phyloP scores from a whole-genome alignment of 2,888 invertebrate genomes.

The Papilio demoleus region DNA sequence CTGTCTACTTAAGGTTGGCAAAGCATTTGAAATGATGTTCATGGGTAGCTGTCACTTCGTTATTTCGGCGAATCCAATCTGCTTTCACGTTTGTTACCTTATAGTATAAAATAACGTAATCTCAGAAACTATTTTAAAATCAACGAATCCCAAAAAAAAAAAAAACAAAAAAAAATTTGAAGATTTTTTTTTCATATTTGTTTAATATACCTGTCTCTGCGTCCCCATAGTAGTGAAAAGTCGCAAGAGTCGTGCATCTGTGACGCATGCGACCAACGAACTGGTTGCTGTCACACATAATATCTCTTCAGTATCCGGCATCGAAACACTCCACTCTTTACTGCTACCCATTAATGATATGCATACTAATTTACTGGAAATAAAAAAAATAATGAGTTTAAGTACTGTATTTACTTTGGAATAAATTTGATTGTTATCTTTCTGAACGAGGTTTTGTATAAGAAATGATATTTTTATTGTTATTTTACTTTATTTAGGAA shows the following conservation, averaged over 20 bases:
- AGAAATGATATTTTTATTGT: too few relatives aligned
- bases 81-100: too few relatives aligned
- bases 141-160: neutral
- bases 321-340: constrained; percentile 93
- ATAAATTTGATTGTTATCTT: too few relatives aligned
- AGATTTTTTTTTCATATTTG: neutral
- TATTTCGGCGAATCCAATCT: too few relatives aligned
- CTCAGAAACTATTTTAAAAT: too few relatives aligned
- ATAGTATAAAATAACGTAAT: too few relatives aligned
- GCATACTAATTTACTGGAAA: constrained; percentile 87
- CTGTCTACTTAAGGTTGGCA: too few relatives aligned
- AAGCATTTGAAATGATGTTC: too few relatives aligned
- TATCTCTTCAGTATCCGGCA: constrained; percentile 92
- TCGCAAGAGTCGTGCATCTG: constrained; percentile 89
- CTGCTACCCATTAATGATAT: constrained; percentile 89
- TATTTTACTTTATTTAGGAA: too few relatives aligned
- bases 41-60: too few relatives aligned
- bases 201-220: constrained; percentile 86
- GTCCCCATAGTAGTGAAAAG: constrained; percentile 94
- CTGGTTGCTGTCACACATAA: constrained; percentile 86
- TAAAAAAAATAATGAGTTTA: neutral
- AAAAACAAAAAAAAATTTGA: neutral
- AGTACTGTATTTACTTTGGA: too few relatives aligned
- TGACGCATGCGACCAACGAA: constrained; percentile 91
- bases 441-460: too few relatives aligned